Percentiles rank a stretch among this genome's conserved stretches.
Evolutionary conservation across 2,888 invertebrate genomes (phyloP).

Genomic region (Tanytarsus gracilentus): DNA sequence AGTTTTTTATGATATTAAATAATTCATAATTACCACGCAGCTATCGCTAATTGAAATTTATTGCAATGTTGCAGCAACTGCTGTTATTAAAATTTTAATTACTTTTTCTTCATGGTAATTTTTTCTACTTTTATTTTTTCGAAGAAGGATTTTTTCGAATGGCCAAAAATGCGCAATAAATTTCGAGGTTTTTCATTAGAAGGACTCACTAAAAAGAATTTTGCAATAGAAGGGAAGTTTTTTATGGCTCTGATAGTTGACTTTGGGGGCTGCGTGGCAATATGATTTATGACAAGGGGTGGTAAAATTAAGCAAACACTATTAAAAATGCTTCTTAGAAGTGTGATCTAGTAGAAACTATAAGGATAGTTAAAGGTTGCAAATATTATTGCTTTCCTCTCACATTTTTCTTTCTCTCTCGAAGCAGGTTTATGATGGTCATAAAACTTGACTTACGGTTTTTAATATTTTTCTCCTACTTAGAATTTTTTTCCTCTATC

Average conservation of each 20-base stretch:
- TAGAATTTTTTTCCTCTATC: too few relatives aligned
- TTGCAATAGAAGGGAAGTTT: not conserved
- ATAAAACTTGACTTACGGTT: constrained; percentile 28
- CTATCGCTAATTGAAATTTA: too few relatives aligned
- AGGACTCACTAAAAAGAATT: not conserved
- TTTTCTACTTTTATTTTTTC: too few relatives aligned
- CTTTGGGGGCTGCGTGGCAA: not conserved
- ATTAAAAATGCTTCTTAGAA: constrained; percentile 20
- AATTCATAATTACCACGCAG: too few relatives aligned
- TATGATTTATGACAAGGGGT: constrained; percentile 27
- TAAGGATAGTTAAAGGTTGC: not conserved
- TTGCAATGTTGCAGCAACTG: too few relatives aligned
- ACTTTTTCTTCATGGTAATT: too few relatives aligned
- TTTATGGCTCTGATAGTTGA: constrained; percentile 8
- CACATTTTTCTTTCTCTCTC: too few relatives aligned
- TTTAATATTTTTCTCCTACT: constrained; percentile 5
- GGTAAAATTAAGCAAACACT: constrained; percentile 11
- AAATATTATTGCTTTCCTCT: constrained; percentile 14
- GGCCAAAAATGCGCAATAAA: constrained; percentile 26
- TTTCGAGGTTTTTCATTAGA: constrained; percentile 29
- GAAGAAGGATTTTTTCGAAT: constrained; percentile 1
- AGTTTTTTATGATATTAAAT: too few relatives aligned
- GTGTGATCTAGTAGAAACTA: not conserved
- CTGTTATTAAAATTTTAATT: too few relatives aligned
- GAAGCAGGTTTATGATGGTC: constrained; percentile 26